phyloP scores from a whole-genome alignment of 2,113 vertebrate genomes.

The Xiphorhynchus elegans region DNA sequence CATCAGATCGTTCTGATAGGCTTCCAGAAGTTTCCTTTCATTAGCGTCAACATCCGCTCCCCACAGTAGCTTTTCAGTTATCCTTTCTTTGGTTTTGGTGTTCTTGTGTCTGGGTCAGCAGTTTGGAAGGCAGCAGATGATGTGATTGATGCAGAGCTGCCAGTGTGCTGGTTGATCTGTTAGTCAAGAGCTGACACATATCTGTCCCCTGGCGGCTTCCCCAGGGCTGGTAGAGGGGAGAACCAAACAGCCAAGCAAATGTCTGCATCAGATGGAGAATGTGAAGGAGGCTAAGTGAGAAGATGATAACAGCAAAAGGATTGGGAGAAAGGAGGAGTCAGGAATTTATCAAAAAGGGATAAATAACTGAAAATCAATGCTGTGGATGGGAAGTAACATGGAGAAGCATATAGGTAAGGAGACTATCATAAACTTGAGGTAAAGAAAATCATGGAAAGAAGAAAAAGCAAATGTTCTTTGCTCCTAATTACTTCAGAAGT shows the following conservation, averaged over 20 bases:
- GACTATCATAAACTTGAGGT: background rate
- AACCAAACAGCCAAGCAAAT: background rate
- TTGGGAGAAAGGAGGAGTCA: background rate
- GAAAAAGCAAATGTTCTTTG: background rate
- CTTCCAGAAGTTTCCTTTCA: background rate
- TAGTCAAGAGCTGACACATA: fast-evolving
- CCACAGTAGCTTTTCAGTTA: background rate
- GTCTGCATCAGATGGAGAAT: background rate
- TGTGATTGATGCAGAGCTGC: background rate
- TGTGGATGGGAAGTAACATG: background rate
- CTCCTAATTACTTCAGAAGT: background rate
- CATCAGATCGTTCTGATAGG: background rate
- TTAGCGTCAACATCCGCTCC: background rate
- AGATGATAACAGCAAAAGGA: background rate
- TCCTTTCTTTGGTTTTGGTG: background rate
- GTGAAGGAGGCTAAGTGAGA: background rate
- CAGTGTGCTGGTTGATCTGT: background rate
- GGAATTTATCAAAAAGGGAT: background rate
- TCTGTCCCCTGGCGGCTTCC: background rate
- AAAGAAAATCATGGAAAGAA: background rate
- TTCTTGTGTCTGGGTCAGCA: background rate
- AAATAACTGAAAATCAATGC: background rate
- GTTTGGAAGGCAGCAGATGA: background rate
- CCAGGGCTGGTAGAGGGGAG: background rate
- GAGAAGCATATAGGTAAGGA: background rate